A percentile compares a stretch with the other conserved stretches of the same genome.
These are phyloP conservation scores for Mechanitis mazaeus DNA, from an alignment of 2,888 invertebrate species.

Conservation along the genomic window DNA sequence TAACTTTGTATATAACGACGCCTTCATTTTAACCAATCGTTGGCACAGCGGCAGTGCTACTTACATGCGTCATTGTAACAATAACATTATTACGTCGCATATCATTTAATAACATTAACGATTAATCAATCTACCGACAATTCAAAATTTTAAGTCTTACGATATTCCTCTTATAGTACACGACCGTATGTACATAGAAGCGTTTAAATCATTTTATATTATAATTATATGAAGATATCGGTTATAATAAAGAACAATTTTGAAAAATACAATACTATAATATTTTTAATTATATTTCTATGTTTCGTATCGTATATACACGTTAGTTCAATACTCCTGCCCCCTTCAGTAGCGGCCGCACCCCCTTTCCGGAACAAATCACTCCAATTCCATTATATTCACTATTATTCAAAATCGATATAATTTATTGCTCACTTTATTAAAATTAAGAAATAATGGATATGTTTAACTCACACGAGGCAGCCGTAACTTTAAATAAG, in stretches of 20 bases:
- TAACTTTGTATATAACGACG: not conserved
- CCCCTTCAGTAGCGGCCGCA: conserved; percentile 5
- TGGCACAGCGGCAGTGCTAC: not conserved
- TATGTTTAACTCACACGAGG: no score
- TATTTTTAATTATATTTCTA: not conserved
- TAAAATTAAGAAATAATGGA: no score
- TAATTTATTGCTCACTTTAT: no score
- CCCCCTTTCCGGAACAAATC: conserved; percentile 6
- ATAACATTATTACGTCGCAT: no score
- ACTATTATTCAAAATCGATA: no score
- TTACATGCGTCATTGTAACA: no score
- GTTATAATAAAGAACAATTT: conserved; percentile 2
- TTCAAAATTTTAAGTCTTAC: not conserved
- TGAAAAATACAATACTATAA: conserved; percentile 1
- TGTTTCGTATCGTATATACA: conserved; percentile 1
- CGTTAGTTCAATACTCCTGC: not conserved
- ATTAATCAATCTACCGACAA: not conserved
- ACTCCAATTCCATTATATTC: conserved; percentile 20
- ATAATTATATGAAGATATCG: not conserved
- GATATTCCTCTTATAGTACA: not conserved
- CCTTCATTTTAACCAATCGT: not conserved
- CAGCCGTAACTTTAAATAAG: no score
- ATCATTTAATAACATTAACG: no score
- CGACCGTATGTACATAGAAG: not conserved
- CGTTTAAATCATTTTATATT: not conserved